phyloP scores from a whole-genome alignment of 2,888 invertebrate species.

The Diabrotica balteata region DNA sequence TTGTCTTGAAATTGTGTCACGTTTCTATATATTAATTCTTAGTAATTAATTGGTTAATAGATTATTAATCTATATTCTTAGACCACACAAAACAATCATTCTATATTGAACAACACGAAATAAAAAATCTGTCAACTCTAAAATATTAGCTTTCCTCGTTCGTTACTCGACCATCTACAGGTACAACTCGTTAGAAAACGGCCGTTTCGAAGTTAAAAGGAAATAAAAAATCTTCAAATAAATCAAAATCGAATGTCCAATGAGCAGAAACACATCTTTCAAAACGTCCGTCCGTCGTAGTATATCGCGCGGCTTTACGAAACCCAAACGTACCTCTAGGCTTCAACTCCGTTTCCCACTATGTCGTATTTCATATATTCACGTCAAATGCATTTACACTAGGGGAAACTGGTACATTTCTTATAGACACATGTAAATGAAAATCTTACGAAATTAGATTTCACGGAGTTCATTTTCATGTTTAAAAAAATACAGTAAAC shows the following conservation, averaged over 20 bases:
- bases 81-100: too few species aligned
- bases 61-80: too few species aligned
- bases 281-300: conserved; percentile 29
- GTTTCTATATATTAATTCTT: too few species aligned
- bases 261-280: conserved; percentile 40
- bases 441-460: background rate
- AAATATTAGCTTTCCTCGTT: conserved; percentile 1
- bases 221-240: conserved; percentile 30
- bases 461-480: background rate
- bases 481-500: background rate
- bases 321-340: conserved; percentile 31
- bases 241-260: conserved; percentile 42
- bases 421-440: too few species aligned
- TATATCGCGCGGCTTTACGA: conserved; percentile 22
- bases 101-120: background rate
- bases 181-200: conserved; percentile 26
- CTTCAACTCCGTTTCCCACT: conserved; percentile 33
- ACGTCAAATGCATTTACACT: conserved; percentile 28
- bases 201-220: conserved; percentile 5
- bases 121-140: conserved; percentile 7
- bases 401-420: conserved; percentile 9
- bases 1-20: too few species aligned
- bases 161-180: background rate
- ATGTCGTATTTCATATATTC: conserved; percentile 36
- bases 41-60: too few species aligned